Percentiles rank a stretch among this genome's conserved stretches.
phyloP scores from a whole-genome alignment of 1,140 invertebrate species.

The Diachasma alloeum region DNA sequence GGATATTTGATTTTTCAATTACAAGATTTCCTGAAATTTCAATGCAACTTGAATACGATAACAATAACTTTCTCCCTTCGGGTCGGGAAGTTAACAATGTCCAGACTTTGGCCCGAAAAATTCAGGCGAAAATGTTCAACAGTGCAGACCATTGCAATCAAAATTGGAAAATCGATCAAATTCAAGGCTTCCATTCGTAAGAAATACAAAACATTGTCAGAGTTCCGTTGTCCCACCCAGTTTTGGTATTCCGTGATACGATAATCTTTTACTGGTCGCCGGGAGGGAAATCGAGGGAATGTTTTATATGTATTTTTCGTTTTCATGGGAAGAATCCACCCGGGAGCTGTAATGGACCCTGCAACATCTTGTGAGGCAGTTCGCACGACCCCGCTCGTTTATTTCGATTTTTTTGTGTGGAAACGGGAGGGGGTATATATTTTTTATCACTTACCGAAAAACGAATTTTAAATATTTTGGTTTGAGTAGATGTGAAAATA shows the following conservation, averaged over 20 bases:
- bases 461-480: background rate
- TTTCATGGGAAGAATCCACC: conserved; percentile 37
- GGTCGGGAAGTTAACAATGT: too few species aligned
- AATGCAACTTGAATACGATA: too few species aligned
- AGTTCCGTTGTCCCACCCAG: too few species aligned
- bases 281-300: background rate
- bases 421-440: background rate
- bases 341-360: conserved; percentile 54
- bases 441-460: background rate
- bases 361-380: conserved; percentile 61
- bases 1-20: too few species aligned
- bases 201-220: too few species aligned
- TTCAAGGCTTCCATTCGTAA: too few species aligned
- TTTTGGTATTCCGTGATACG: conserved; percentile 54
- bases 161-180: too few species aligned
- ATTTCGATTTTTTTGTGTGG: background rate
- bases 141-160: too few species aligned
- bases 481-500: background rate
- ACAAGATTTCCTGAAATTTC: too few species aligned
- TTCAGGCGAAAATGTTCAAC: too few species aligned
- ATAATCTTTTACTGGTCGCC: conserved; percentile 58
- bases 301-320: conserved; percentile 14
- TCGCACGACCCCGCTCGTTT: conserved; percentile 43
- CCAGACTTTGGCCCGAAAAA: too few species aligned
- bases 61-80: too few species aligned